Evolutionary conservation across 2,888 invertebrate species (phyloP), one percentile per base, ranked within the genome.

Genomic region (Tachina lurida): DNA sequence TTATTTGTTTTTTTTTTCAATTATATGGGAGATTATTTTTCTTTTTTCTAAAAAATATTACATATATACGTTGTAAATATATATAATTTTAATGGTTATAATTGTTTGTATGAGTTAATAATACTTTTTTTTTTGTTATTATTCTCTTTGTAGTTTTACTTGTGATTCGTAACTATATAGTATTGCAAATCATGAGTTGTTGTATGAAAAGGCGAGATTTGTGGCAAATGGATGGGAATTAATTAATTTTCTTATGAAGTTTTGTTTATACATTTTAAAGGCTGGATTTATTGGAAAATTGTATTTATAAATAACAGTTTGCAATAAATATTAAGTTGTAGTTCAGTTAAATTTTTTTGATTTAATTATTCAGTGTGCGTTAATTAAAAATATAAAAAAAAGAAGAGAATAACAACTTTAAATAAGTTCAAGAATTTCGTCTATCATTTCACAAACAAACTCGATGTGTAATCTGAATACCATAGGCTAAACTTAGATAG

Each of bases 1-100:
- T 47, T 9, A 19, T 79, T 63, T 45, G 19, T 8, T 41, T 39
- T 22, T 63, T 54, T 19, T 73, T 31, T 60, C 47, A 19, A 89
- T 89, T 88, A 87, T 87, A 78, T 88, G 83, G 82, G 76, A n/a
- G 70, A 75, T 85, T 77, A 86, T 78, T 65, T 68, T 63, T 52
- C n/a, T 31, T 2, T 31, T 31, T 31, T 31, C 31, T 70, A 75
- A 67, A 78, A 84, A 78, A 74, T 78, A 60, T 78, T 78, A 71
- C 68, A 84, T 78, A 74, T 80, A 84, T 63, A 71, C 22, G 75
- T 78, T 79, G 78, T 88, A 81, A 78, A 82, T 80, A 81, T 84
- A 81, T 84, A 62, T 13, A 62, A 19, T 68, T 75, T 62, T 39
- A 75, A 63, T 63, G 65, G 45, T 73, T 39, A 47, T 62, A 52